A percentile compares a stretch with the other conserved stretches of the same genome.
Evolutionary conservation across 2,797 vertebrate species (phyloP).

Genomic region (Pitangus sulphuratus): DNA sequence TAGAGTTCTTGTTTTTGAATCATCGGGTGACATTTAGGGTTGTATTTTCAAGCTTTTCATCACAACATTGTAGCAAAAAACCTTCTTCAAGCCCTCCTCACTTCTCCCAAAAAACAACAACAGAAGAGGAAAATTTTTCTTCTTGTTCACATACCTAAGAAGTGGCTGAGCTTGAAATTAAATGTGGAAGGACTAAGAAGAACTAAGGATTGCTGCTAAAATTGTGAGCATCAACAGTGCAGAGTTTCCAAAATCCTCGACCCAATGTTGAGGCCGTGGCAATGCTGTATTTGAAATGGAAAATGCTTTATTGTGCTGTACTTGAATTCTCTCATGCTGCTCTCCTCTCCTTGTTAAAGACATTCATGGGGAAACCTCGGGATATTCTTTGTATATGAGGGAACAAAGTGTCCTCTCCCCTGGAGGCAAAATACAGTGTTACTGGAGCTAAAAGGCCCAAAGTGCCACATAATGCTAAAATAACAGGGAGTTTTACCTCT

Average conservation of each 20-base stretch:
- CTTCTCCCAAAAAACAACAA: not conserved
- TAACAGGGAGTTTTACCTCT: slow-evolving; percentile 52
- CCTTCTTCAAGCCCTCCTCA: not conserved
- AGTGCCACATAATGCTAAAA: slow-evolving; percentile 59
- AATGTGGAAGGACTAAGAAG: not conserved
- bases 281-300: slow-evolving; percentile 1
- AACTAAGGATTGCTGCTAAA: not conserved
- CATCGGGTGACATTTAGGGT: not conserved
- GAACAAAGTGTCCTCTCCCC: slow-evolving; percentile 50
- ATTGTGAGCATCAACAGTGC: not conserved
- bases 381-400: slow-evolving; percentile 26
- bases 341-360: slow-evolving; percentile 24
- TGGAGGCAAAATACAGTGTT: slow-evolving; percentile 12
- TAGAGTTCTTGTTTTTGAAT: not conserved
- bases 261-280: not conserved
- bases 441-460: slow-evolving; percentile 23
- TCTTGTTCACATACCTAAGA: not conserved
- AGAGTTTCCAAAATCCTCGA: not conserved
- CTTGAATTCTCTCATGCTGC: slow-evolving; percentile 20
- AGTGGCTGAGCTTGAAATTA: not conserved
- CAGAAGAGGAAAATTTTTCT: not conserved
- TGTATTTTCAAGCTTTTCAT: slow-evolving; percentile 20
- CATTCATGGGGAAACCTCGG: not conserved
- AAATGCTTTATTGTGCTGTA: slow-evolving; percentile 38
- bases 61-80: not conserved